Conservation (phyloP, 2,888 invertebrate species). For the Plemyria rubiginata region DNA sequence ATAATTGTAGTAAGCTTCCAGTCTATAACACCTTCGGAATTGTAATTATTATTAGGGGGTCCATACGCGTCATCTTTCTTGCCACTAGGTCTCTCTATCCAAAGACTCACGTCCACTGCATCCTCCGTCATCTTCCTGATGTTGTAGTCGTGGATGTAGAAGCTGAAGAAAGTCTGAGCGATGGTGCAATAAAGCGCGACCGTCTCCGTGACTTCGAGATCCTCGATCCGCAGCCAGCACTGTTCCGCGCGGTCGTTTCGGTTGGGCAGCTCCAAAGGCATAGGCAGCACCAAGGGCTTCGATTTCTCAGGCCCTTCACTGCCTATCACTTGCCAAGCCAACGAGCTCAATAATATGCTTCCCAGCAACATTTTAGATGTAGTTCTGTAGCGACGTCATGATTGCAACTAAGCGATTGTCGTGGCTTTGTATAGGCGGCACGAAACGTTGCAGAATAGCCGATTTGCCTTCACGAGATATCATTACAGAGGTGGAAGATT, state of each 20-base stretch:
- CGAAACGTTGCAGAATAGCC: constrained; percentile 66
- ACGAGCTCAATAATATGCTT: constrained; percentile 47
- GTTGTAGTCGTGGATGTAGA: constrained; percentile 72
- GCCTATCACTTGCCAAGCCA: constrained; percentile 37
- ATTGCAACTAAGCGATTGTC: constrained; percentile 70
- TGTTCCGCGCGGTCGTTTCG: constrained; percentile 75
- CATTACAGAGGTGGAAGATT: constrained; percentile 68
- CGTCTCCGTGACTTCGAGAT: constrained; percentile 70
- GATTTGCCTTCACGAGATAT: constrained; percentile 64
- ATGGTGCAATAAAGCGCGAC: constrained; percentile 65
- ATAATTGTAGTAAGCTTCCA: constrained; percentile 69
- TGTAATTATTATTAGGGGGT: constrained; percentile 44
- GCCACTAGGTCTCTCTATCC: constrained; percentile 64
- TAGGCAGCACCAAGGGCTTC: constrained; percentile 62
- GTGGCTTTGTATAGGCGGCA: constrained; percentile 58
- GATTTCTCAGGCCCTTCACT: constrained; percentile 45
- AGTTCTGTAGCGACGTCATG: constrained; percentile 67
- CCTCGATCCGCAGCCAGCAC: constrained; percentile 77
- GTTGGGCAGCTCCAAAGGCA: constrained; percentile 71
- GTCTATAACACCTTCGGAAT: constrained; percentile 54
- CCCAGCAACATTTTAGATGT: constrained; percentile 80
- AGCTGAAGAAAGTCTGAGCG: constrained; percentile 64
- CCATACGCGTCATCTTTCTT: constrained; percentile 51
- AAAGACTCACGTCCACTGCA: constrained; percentile 68
- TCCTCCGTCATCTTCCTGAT: constrained; percentile 71